A percentile compares a stretch with the other conserved stretches of the same genome.
Conservation (phyloP, 2,113 vertebrate species). For the Gyps fulvus region DNA sequence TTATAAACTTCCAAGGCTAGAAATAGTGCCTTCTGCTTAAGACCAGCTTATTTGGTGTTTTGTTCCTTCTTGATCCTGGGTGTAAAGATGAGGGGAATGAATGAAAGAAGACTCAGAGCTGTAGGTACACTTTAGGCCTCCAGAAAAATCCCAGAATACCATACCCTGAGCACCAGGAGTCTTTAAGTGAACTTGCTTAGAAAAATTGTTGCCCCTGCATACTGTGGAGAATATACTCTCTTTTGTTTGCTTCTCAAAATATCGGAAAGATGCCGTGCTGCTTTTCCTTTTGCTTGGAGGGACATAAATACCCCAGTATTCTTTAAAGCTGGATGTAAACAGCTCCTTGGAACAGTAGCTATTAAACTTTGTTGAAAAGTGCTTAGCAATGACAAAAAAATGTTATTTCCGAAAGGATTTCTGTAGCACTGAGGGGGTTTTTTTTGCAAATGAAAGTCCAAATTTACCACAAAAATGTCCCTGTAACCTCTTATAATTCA, state of each 20-base stretch:
- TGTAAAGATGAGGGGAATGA: background rate
- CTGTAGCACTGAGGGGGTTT: background rate
- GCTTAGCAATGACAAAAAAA: constrained; percentile 67
- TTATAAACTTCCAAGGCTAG: background rate
- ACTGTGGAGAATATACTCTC: background rate
- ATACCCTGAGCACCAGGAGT: background rate
- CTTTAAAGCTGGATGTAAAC: constrained; percentile 4
- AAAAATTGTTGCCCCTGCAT: background rate
- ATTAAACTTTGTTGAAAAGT: constrained; percentile 46
- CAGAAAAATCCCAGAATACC: background rate
- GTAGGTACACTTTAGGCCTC: background rate
- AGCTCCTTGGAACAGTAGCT: constrained; percentile 48
- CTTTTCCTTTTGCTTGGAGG: background rate
- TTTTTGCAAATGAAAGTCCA: constrained; percentile 74
- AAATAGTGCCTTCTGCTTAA: background rate
- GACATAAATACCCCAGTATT: background rate
- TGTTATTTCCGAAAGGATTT: constrained; percentile 55
- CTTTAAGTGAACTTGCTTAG: background rate
- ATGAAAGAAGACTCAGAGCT: background rate
- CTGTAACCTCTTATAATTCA: constrained; percentile 85
- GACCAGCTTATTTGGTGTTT: background rate
- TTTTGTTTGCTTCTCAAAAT: background rate
- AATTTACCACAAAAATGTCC: constrained; percentile 87
- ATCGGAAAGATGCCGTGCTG: background rate
- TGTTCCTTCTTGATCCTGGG: background rate